phyloP scores from a whole-genome alignment of 2,113 vertebrate genomes.

The Trochalopteron elliotii region DNA sequence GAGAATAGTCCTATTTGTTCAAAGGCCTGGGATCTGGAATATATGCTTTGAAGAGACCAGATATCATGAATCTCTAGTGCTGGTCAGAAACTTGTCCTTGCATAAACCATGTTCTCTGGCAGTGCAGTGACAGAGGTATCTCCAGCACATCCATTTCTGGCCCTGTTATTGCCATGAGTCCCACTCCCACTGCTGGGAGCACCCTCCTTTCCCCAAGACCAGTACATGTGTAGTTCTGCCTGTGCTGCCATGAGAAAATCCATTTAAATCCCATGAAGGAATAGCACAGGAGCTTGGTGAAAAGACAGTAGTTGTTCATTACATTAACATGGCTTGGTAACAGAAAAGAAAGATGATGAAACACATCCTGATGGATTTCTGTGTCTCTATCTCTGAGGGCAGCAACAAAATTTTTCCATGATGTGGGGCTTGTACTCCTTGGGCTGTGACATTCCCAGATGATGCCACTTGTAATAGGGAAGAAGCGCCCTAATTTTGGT shows the following conservation, averaged over 20 bases:
- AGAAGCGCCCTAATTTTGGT: neutral
- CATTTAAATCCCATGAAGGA: neutral
- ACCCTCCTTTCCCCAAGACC: neutral
- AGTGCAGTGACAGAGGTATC: neutral
- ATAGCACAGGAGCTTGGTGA: constrained; percentile 35
- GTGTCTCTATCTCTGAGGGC: neutral
- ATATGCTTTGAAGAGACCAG: neutral
- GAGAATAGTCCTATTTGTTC: neutral
- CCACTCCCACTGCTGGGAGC: neutral
- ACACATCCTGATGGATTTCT: constrained; percentile 43
- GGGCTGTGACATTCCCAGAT: constrained; percentile 1
- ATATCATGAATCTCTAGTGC: neutral
- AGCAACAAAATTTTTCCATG: neutral
- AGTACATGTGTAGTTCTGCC: neutral
- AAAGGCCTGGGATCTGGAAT: neutral
- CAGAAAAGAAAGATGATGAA: neutral
- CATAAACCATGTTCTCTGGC: neutral
- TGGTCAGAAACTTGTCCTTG: neutral
- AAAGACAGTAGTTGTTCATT: constrained; percentile 15
- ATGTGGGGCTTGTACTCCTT: constrained; percentile 1
- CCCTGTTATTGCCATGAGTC: neutral
- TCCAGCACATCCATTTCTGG: neutral
- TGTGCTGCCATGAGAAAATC: constrained; percentile 22
- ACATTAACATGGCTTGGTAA: neutral
- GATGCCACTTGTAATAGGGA: neutral